Percentiles rank a stretch among this genome's conserved stretches.
Evolutionary conservation across 23 tunicate species (phyloP).

Genomic region (Corella eumyota): DNA sequence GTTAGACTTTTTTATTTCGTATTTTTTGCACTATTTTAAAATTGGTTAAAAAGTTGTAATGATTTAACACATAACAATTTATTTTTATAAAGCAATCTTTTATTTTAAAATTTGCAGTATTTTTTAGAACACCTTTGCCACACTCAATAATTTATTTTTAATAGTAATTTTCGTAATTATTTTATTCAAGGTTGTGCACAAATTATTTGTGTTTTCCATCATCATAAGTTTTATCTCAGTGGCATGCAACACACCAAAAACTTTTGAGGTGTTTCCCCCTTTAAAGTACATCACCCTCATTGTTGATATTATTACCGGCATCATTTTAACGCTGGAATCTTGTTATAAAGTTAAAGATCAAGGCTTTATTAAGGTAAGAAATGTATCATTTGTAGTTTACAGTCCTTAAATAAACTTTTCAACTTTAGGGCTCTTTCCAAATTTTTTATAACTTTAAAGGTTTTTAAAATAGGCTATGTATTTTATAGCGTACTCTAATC

Average conservation of each 20-base stretch:
- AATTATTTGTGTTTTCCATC: constrained; percentile 32
- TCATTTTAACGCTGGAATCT: constrained; percentile 42
- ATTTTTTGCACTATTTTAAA: too few relatives aligned
- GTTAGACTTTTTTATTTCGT: too few relatives aligned
- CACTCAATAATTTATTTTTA: too few relatives aligned
- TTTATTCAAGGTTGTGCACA: constrained; percentile 20
- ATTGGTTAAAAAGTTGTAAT: too few relatives aligned
- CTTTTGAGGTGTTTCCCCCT: constrained; percentile 16
- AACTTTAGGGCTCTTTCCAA: too few relatives aligned
- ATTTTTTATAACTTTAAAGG: not conserved
- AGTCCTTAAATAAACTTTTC: too few relatives aligned
- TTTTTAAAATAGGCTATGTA: not conserved
- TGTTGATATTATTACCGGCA: constrained; percentile 51
- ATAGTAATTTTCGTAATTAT: too few relatives aligned
- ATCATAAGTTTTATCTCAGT: constrained; percentile 72
- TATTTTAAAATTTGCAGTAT: too few relatives aligned
- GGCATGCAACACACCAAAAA: constrained; percentile 69
- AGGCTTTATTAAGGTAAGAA: constrained; percentile 1
- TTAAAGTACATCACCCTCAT: constrained; percentile 29
- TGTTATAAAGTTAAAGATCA: constrained; percentile 14
- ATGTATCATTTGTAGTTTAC: too few relatives aligned
- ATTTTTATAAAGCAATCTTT: too few relatives aligned
- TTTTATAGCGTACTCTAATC: not conserved
- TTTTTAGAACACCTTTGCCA: too few relatives aligned
- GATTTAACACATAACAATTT: too few relatives aligned